Percentiles rank a stretch among this genome's conserved stretches.
Conservation (phyloP, 2,888 invertebrate genomes). For the Sylvicola cinctus region DNA sequence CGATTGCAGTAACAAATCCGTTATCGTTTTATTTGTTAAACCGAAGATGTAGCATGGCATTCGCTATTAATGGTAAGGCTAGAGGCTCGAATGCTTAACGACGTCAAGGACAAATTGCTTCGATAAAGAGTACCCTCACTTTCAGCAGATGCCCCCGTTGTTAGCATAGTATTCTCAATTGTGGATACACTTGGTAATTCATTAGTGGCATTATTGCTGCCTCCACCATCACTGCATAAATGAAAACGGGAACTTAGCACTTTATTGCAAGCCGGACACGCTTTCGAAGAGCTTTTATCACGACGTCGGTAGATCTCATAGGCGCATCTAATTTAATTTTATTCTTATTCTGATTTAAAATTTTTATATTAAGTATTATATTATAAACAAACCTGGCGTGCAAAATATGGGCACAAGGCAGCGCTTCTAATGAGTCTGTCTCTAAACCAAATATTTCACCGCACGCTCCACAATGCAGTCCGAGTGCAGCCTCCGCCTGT, state of each 20-base stretch:
- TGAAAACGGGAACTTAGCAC: conserved; percentile 43
- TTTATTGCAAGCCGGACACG: conserved; percentile 51
- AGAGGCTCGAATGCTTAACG: conserved; percentile 22
- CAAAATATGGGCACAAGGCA: conserved; percentile 73
- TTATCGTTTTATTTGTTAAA: conserved; percentile 14
- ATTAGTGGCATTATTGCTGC: too few species aligned
- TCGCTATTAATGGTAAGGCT: conserved; percentile 25
- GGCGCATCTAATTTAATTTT: conserved; percentile 30
- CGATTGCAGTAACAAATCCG: too few species aligned
- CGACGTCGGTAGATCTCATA: conserved; percentile 38
- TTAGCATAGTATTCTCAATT: too few species aligned
- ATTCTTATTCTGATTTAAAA: background rate
- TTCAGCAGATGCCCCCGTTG: too few species aligned
- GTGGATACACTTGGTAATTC: too few species aligned
- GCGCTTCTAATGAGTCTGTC: conserved; percentile 51
- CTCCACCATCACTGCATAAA: conserved; percentile 20
- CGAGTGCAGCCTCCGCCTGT: conserved; percentile 50
- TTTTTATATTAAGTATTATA: background rate
- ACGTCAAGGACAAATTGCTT: conserved; percentile 24
- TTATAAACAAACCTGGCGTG: conserved; percentile 44
- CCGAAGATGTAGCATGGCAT: conserved; percentile 33
- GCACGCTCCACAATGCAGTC: conserved; percentile 64
- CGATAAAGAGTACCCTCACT: too few species aligned
- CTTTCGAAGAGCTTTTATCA: conserved; percentile 39
- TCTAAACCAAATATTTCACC: conserved; percentile 55